phyloP scores from a whole-genome alignment of 2,797 vertebrate species.

The Falco cherrug region DNA sequence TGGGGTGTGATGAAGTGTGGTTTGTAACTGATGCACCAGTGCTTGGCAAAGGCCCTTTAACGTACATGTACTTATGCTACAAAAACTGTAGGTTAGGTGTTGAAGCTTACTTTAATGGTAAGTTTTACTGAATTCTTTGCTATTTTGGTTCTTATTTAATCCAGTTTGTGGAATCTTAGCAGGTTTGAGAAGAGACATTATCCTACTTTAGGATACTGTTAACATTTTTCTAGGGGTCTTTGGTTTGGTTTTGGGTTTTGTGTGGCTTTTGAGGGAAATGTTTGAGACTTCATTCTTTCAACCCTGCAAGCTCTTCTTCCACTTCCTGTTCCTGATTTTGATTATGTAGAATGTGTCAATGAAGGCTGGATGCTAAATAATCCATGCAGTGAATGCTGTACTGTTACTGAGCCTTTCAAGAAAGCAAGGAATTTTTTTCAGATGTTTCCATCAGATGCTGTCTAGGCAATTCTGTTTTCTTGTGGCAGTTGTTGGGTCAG shows the following conservation, averaged over 20 bases:
- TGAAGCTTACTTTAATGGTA: background rate
- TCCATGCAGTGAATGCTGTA: background rate
- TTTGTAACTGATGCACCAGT: background rate
- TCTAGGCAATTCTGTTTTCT: background rate
- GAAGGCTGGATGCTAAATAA: background rate
- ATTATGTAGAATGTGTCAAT: background rate
- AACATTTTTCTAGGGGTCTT: background rate
- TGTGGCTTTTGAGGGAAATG: background rate
- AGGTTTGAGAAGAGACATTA: background rate
- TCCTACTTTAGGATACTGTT: background rate
- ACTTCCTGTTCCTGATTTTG: background rate
- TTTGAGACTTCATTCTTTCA: background rate
- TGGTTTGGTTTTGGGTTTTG: background rate
- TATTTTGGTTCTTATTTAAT: background rate
- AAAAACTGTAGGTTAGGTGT: background rate
- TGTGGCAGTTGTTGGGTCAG: background rate
- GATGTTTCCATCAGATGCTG: background rate
- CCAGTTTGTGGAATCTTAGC: background rate
- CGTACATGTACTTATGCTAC: background rate
- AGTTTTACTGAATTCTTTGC: background rate
- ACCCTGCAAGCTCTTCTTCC: background rate
- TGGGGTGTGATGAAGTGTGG: background rate
- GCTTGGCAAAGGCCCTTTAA: background rate
- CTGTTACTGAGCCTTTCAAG: background rate
- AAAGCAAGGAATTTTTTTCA: background rate